Base-by-base conservation (phyloP, 2,797 vertebrate genomes). In the Bovichtus diacanthus region DNA sequence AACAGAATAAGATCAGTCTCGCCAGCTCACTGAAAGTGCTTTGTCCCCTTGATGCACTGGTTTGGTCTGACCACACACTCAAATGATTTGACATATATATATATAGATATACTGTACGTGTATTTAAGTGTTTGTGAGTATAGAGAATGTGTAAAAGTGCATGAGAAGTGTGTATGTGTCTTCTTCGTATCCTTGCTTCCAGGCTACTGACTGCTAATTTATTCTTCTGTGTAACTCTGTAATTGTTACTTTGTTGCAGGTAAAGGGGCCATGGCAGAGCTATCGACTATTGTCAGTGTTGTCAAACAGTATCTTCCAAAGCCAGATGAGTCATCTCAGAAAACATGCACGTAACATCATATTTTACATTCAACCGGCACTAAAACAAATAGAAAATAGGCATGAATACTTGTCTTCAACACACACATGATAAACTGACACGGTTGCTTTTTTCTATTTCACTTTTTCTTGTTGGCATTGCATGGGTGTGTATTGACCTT, bases 231-330 rank as follows among this genome's bases (percentile, higher is more conserved):
- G 6, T 69, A 54, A 56, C 43, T 76, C n/a, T 50, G 16, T 27
- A 38, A 62, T 29, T 73, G 27, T 86, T 49, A 0, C 70, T 88
- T 67, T 84, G 63, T 78, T 86, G 15, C 90, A 99, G 98, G 98
- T 84, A 95, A 88, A 88, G 98, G 98, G 1, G 98, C 96, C 87
- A 99, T 99, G 98, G 97, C 98, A 39, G 97, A 99, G 78, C 95
- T 99, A 59, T 85, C 90, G 3, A 96, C 96, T 54, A 97, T 99
- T 31, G 87, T 97, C 81, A 90, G 90, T 60, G 88, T 86, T 6
- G 93, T 98, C 68, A 92, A 93, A 76, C 92, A 93, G 56, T 87
- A 92, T 76, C 79, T 93, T 41, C 86, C 73, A 31, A 86, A 69
- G 84, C 11, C 70, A 61, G 77, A 86, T 36, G 80, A 87, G 46